Percentiles rank a stretch among this genome's conserved stretches.
Conservation (phyloP, 2,888 invertebrate genomes). For the Oxytorus armatus region DNA sequence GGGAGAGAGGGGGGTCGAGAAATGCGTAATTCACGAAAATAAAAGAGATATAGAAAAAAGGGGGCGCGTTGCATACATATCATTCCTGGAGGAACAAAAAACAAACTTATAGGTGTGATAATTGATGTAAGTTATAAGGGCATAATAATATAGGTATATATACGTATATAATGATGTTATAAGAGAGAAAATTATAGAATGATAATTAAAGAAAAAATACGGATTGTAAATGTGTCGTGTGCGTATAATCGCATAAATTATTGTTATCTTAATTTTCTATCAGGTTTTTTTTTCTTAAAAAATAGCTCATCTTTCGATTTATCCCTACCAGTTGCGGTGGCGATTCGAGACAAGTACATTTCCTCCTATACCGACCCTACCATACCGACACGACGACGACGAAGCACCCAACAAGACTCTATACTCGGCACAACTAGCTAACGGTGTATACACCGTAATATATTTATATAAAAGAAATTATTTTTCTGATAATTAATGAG, state of each 20-base stretch:
- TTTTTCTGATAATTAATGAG: too few species aligned
- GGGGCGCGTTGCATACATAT: constrained; percentile 81
- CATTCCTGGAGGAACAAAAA: constrained; percentile 82
- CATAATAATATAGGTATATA: constrained; percentile 57
- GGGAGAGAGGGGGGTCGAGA: not conserved
- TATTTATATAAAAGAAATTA: too few species aligned
- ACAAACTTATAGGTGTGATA: constrained; percentile 80
- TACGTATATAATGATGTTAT: constrained; percentile 54
- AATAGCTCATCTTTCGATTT: too few species aligned
- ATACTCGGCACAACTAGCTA: too few species aligned
- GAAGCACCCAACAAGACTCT: too few species aligned
- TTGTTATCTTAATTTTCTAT: constrained; percentile 43
- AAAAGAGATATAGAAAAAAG: constrained; percentile 22
- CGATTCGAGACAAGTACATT: too few species aligned
- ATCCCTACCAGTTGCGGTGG: too few species aligned
- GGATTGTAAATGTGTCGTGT: constrained; percentile 68
- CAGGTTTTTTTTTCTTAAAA: too few species aligned
- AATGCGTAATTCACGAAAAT: not conserved
- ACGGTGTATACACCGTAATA: too few species aligned
- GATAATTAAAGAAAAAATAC: constrained; percentile 56
- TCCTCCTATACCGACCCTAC: too few species aligned
- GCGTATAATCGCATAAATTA: constrained; percentile 61
- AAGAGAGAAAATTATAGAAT: constrained; percentile 64
- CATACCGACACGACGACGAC: too few species aligned
- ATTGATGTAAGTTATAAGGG: constrained; percentile 60